Conservation (phyloP, 1,140 invertebrate genomes). For the Cephus cinctus region DNA sequence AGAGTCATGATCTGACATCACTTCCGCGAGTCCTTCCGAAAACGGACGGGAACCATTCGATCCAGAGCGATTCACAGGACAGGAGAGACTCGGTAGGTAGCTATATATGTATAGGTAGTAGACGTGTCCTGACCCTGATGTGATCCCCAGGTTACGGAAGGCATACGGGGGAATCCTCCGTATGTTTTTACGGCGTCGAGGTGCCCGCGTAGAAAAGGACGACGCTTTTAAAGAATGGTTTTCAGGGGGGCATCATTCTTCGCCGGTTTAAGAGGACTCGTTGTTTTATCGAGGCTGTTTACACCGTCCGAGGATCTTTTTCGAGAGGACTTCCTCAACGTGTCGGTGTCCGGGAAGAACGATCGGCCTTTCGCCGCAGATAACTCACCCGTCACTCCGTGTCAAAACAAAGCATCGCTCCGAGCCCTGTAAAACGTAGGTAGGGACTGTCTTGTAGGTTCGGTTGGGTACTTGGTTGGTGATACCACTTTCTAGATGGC, state of each 20-base stretch:
- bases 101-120: no score
- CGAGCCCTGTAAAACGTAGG: no score
- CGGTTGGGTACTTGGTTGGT: no score
- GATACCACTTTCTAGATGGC: no score
- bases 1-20: no score
- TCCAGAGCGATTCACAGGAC: no score
- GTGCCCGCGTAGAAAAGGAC: constrained; percentile 25
- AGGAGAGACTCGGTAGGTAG: no score
- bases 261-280: constrained; percentile 34
- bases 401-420: constrained; percentile 38
- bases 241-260: constrained; percentile 47
- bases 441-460: no score
- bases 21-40: no score
- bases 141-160: no score
- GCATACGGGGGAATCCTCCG: background rate
- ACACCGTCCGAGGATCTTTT: constrained; percentile 41
- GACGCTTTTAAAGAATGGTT: constrained; percentile 47
- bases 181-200: constrained; percentile 28
- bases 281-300: constrained; percentile 44
- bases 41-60: no score
- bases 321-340: constrained; percentile 34
- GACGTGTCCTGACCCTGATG: no score
- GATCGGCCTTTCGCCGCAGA: constrained; percentile 33
- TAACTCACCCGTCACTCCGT: constrained; percentile 37
- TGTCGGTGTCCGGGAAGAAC: constrained; percentile 35